Evolutionary conservation across 2,888 invertebrate species (phyloP).

Genomic region (Nemurella pictetii): DNA sequence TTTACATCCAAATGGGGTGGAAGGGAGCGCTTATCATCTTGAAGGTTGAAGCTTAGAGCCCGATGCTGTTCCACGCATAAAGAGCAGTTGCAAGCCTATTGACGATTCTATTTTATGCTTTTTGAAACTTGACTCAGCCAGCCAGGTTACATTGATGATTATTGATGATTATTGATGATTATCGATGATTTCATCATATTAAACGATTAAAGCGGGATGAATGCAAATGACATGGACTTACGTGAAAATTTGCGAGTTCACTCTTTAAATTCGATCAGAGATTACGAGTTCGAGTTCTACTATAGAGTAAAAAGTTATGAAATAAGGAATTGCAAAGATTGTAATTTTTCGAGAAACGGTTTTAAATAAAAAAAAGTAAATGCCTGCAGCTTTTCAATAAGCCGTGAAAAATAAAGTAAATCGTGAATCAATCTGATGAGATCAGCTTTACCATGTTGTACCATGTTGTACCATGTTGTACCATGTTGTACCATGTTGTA

Average conservation of each 20-base stretch:
- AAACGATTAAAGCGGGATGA: no score
- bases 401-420: not conserved
- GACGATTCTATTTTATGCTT: not conserved
- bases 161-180: no score
- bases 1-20: conserved; percentile 1
- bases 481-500: no score
- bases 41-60: not conserved
- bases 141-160: no score
- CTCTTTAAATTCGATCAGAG: not conserved
- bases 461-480: no score
- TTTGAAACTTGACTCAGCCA: no score
- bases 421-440: not conserved
- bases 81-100: not conserved
- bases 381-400: not conserved
- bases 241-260: not conserved
- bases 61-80: not conserved
- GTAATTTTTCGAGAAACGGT: not conserved
- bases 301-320: not conserved
- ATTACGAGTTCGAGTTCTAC: not conserved
- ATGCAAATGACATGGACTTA: not conserved
- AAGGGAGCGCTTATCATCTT: not conserved
- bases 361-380: not conserved
- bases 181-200: no score
- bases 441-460: no score
- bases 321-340: not conserved